Base-by-base conservation (phyloP, 2,113 vertebrate species). In the Oncorhynchus tshawytscha region DNA sequence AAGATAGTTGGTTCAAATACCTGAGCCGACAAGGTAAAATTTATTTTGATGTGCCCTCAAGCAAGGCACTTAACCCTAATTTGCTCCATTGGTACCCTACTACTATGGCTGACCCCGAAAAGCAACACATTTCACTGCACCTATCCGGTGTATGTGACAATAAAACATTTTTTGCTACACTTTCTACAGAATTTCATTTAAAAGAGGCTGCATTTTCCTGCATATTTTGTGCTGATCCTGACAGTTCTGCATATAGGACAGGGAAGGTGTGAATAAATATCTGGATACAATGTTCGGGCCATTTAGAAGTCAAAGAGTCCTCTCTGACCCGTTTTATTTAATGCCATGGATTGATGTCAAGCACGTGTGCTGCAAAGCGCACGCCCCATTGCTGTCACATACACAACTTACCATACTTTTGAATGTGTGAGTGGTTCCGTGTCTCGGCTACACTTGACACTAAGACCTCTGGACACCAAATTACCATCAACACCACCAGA, bases 241-340 rank as follows among this genome's bases (percentile, higher is more conserved):
- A 88, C 90, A 90, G 78, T 87, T 92, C 87, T 84, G 3, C 51
- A 54, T 7, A 59, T 74, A 1, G 84, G 83, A 86, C 85, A 82
- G 81, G 73, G 82, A 79, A 86, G 89, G 84, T 82, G 75, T 73
- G 51, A 18, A 80, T 85, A 91, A 90, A 34, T 87, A 91, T 92
- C 91, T 92, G 91, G 90, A 89, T 54, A 15, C 71, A 81, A 87
- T 82, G 79, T 90, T 90, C 86, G 86, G 86, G 88, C 85, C 89
- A 88, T 89, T 91, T 88, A 90, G 88, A 91, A 91, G 87, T 89
- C 88, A 90, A 88, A 86, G 87, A 89, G 88, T 90, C 87, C 88
- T 90, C 84, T 76, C 89, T 89, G 87, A 91, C 90, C 89, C 88
- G 89, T 88, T 88, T 88, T 89, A 88, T 91, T 92, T 89, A 89